Evolutionary conservation across 2,113 vertebrate genomes (phyloP), one percentile per base, ranked within the genome.

Genomic region (Corvus cornix): DNA sequence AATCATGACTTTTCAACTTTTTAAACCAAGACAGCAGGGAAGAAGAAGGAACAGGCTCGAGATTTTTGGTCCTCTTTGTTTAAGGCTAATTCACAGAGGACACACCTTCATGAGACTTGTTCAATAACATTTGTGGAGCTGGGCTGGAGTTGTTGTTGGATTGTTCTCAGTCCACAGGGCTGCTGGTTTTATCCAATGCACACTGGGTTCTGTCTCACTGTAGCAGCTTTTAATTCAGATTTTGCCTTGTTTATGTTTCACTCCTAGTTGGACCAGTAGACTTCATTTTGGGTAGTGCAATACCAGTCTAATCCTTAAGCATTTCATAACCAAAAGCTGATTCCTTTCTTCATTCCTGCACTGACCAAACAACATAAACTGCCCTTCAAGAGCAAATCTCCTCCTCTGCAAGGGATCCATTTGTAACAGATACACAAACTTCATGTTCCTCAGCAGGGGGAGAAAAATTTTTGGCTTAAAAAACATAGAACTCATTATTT

Each of bases 1-100:
- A 96, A 97, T 95, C 96, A 97, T 96, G 96, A 96, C 96, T 96
- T 93, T 92, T 97, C 96, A 96, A 94, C 96, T 97, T 96, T 95
- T 96, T 95, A 92, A 96, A 93, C 83, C 86, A 96, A 96, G 92
- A 93, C 96, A 97, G 95, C 96, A 51, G 95, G 96, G 95, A 95
- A 35, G 95, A 89, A 96, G 77, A 96, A 84, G 86, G 86, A 97
- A 96, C 70, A 80, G 90, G 95, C 90, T 92, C 7, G 77, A 96
- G 96, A 94, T 87, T 97, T 97, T 95, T 64, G 93, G 88, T 84
- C 92, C 80, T 92, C 96, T 96, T 97, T 97, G 92, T 97, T 97
- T 96, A 94, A 96, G 73, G 92, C 96, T 94, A 96, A 86, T 90
- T 96, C 95, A 96, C 83, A 89, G 96, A 93, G 86, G 96, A 97